Conservation (phyloP, 2,113 vertebrate genomes). For the Ciconia stormi region DNA sequence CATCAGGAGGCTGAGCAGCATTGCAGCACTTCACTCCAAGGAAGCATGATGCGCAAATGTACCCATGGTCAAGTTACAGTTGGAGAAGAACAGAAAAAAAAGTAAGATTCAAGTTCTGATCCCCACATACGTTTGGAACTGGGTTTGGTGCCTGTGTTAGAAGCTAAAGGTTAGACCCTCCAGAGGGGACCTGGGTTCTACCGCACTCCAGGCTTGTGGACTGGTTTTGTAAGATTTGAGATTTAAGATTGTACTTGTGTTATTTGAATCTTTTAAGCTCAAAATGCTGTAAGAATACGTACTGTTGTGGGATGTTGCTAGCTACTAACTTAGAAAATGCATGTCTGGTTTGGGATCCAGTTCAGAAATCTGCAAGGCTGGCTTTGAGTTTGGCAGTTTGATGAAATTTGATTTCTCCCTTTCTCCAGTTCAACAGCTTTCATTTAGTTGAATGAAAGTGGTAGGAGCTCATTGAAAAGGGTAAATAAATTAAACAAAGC, state of each 20-base stretch:
- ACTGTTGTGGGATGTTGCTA: background rate
- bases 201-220: background rate
- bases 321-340: background rate
- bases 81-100: background rate
- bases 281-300: background rate
- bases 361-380: background rate
- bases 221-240: background rate
- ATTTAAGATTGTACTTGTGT: background rate
- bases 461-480: background rate
- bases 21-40: background rate
- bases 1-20: background rate
- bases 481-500: background rate
- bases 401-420: background rate
- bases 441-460: background rate
- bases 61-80: background rate
- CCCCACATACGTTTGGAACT: background rate
- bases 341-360: background rate
- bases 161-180: background rate
- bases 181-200: background rate
- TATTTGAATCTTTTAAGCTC: background rate
- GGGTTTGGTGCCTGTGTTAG: background rate
- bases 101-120: background rate
- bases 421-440: background rate
- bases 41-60: background rate
- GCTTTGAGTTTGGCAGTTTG: background rate